Evolutionary conservation across 2,888 invertebrate genomes (phyloP), one percentile per base, ranked within the genome.

Genomic region (Nemoura dubitans): DNA sequence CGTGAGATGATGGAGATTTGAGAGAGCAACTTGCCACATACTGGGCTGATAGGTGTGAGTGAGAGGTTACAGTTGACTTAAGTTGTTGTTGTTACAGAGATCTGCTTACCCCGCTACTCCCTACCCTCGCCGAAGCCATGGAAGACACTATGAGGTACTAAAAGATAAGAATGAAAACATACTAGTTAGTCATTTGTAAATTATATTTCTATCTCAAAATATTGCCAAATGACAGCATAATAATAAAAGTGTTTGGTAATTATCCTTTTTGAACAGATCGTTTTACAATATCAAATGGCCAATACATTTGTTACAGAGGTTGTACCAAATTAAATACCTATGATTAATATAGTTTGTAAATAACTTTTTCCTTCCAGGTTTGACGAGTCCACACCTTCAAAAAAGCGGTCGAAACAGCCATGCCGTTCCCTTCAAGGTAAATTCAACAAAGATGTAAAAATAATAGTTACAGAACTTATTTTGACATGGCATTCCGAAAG

Each of bases 381-480:
- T 43, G 88, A 87, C 76, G 88, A 87, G 29, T 85, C 87, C 26
- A 77, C 84, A 28, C 84, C 86, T 43, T 42, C 87, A 27, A 87
- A 86, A 29, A 81, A 85, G 76, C 80, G 85, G 43, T 77, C 86
- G n/a, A 83, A 81, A 86, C 78, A 85, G 76, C 86, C 87, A 85
- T 87, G 86, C 80, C 86, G 87, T 21, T 83, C 86, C n/a, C 76
- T 87, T 81, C 87, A 87, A 86, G 88, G 88, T 88, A 85, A 36
- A 36, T 36, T 36, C n/a, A 36, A 36, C 36, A 36, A 10, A 10
- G 36, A 36, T 36, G 3, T 36, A 36, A 36, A 10, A 36, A 36
- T 3, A 36, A 6, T 3, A 36, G 10, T 36, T 3, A 14, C 59
- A 16, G 2, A 59, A 59, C 3, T 36, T 36, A 36, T 86, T 80